Conservation (phyloP, 2,113 vertebrate genomes). For the Nerophis ophidion region DNA sequence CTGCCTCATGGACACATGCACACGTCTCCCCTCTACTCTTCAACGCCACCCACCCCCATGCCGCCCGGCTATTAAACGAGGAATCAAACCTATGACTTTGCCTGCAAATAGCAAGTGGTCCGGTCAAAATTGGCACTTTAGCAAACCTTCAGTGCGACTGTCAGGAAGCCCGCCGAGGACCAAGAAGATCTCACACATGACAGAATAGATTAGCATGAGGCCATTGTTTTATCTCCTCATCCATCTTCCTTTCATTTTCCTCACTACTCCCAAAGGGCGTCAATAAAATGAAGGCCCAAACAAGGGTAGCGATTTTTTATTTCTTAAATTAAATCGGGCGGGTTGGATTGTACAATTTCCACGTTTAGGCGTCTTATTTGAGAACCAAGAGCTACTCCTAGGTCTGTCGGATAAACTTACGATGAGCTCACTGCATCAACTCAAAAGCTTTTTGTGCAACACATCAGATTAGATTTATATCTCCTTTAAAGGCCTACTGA, state of each 20-base stretch:
- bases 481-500: too few relatives aligned
- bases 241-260: conserved; percentile 57
- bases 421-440: conserved; percentile 11
- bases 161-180: conserved; percentile 39
- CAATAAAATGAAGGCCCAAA: conserved; percentile 54
- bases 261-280: conserved; percentile 38
- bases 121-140: conserved; percentile 66
- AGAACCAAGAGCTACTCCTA: conserved; percentile 24
- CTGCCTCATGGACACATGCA: conserved; percentile 17
- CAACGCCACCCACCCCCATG: neutral
- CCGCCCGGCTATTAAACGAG: conserved; percentile 53
- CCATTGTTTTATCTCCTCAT: conserved; percentile 48
- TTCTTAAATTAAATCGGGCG: conserved; percentile 44
- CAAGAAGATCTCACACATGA: conserved; percentile 53
- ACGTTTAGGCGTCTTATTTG: conserved; percentile 27
- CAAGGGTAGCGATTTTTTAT: conserved; percentile 16
- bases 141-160: conserved; percentile 56
- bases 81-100: conserved; percentile 50
- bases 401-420: conserved; percentile 18
- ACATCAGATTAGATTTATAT: conserved; percentile 29
- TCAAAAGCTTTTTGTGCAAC: conserved; percentile 6
- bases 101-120: conserved; percentile 53
- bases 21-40: neutral
- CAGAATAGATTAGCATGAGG: conserved; percentile 63
- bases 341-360: conserved; percentile 29